Evolutionary conservation across 2,113 vertebrate species (phyloP), one percentile per base, ranked within the genome.

Genomic region (Tenebrosternarchus preto): DNA sequence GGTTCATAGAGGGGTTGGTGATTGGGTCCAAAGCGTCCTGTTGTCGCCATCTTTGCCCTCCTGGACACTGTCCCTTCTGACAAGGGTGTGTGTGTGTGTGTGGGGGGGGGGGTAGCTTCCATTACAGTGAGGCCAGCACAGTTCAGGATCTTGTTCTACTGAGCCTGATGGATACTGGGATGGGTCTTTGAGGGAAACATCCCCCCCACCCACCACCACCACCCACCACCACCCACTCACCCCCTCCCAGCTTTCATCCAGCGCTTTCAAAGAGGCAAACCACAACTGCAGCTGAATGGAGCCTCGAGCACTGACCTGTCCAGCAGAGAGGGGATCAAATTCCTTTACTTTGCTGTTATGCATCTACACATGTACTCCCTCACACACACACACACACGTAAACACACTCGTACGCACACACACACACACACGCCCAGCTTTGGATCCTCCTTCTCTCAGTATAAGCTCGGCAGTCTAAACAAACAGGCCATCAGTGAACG

Each of bases 261-360:
- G 6, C 22, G 4, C 56, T 80, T 79, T 76, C 66, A 80, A 80
- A 83, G 77, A 33, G 66, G 60, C 55, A 8, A 31, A 43, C n/a
- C 11, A 12, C 27, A 24, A 68, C 31, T 39, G 36, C 57, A 71
- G 73, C 66, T 69, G 17, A 73, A 75, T 68, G 67, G 68, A 56
- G 80, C 63, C 84, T 80, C 56, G 43, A 61, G 69, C 61, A 25
- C 61, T 69, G 69, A 77, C 83, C 83, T 81, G 78, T 69, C 80
- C 82, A 59, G 73, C 33, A 39, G 63, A 24, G 66, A 79, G 55
- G 24, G 43, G 64, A 79, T 79, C 57, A 16, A 11, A 79, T 79
- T 70, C 70, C 66, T 70, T 43, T 69, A 36, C 72, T 66, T 59
- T 50, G 53, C 59, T 53, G 39, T 69, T 75, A 70, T 19, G 6